phyloP scores from a whole-genome alignment of 2,113 vertebrate genomes.

The Oreochromis niloticus region DNA sequence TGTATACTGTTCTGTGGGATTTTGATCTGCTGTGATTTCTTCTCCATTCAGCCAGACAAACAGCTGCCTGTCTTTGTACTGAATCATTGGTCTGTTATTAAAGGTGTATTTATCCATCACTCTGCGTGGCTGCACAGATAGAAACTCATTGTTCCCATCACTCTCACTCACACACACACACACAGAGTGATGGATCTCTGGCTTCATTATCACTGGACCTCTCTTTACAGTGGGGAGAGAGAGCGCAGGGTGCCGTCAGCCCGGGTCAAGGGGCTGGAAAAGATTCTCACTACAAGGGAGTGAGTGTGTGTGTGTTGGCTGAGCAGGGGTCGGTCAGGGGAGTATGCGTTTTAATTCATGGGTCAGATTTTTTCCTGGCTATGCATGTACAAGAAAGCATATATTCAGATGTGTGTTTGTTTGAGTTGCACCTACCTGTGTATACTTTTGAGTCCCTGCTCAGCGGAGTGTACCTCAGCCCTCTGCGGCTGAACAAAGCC shows the following conservation, averaged over 20 bases:
- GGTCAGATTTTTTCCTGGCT: conserved; percentile 1
- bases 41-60: neutral
- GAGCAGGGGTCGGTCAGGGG: neutral
- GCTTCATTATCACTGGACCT: conserved; percentile 36
- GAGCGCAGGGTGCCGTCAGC: conserved; percentile 7
- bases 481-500: conserved; percentile 16
- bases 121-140: conserved; percentile 1
- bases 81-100: conserved; percentile 14
- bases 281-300: neutral
- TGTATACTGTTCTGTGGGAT: neutral
- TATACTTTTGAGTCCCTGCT: neutral
- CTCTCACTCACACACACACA: neutral
- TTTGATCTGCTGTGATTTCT: neutral
- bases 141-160: conserved; percentile 4
- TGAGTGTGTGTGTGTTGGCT: neutral
- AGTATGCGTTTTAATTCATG: neutral
- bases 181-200: conserved; percentile 3
- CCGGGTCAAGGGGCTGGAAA: conserved; percentile 10
- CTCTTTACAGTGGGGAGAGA: neutral
- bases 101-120: conserved; percentile 29
- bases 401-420: neutral
- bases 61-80: neutral
- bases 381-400: neutral
- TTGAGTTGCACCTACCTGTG: neutral
- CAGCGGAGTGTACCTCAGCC: neutral